Base-by-base conservation (phyloP, 2,888 invertebrate genomes). In the Chrysina gloriosa region DNA sequence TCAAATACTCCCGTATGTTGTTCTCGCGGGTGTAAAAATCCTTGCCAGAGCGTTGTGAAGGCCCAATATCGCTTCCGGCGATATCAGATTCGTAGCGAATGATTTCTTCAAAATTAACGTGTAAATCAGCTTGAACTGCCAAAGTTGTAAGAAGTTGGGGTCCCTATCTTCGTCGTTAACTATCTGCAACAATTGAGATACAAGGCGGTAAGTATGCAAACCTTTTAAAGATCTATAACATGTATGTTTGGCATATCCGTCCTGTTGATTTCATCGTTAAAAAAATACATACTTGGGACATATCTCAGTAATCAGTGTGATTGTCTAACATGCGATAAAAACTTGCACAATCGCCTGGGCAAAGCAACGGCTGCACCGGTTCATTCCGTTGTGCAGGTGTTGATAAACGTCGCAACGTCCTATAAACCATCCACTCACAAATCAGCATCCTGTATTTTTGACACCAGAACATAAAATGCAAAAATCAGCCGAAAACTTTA, bases 41-140 rank as follows among this genome's bases (percentile, higher is more conserved):
- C 78, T 77, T 0, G 84, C 80, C 0, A 88, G 83, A 75, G 85
- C 85, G 74, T 91, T 90, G 67, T 88, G 86, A 47, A 91, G 85
- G 0, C 90, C 86, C 0, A 89, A 75, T 1, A 89, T 85, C 77
- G 87, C 86, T 75, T 91, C 90, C 64, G 85, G 82, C 1, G 88
- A 86, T 16, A 91, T 83, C 5, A 90, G 78, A 85, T 71, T 86
- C 84, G 50, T 79, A 72, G 85, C 80, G 76, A 74, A 70, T 31
- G 14, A 65, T 31, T 56, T 76, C 3, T 71, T 70, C 34, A 84
- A 73, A 3, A 87, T 84, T 73, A 89, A 90, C 0, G 89, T 85
- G 1, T 87, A 72, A 5, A 86, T 2, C 89, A 84, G 0, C 78
- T 92, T 93, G 48, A 93, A 86, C 80, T 94, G 93, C 93, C 93